Evolutionary conservation across 2,888 invertebrate genomes (phyloP).

Genomic region (Hydroisotoma schaefferi): DNA sequence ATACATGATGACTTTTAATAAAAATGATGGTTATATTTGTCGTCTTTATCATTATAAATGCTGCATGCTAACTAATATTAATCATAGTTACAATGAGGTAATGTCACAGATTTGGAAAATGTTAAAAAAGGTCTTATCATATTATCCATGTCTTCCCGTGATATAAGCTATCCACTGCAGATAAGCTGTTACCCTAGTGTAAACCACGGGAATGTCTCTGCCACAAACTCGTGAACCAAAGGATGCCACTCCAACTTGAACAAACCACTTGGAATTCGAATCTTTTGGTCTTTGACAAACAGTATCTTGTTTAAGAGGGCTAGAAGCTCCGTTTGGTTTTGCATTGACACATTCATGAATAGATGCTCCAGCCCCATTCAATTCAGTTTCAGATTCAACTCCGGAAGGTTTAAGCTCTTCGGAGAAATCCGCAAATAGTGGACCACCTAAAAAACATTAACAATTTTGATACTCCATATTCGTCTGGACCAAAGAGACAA

Average conservation of each 20-base stretch:
- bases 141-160: slow-evolving; percentile 34
- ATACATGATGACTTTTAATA: no score
- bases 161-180: slow-evolving; percentile 39
- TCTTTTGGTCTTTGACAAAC: slow-evolving; percentile 27
- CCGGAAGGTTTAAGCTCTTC: slow-evolving; percentile 6
- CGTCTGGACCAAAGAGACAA: slow-evolving; percentile 3
- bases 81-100: no score
- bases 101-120: no score
- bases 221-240: slow-evolving; percentile 40
- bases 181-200: slow-evolving; percentile 39
- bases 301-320: background rate
- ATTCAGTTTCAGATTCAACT: slow-evolving; percentile 17
- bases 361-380: slow-evolving; percentile 20
- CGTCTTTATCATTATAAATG: no score
- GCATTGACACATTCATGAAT: slow-evolving; percentile 40
- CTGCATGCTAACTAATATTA: no score
- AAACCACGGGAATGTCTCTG: slow-evolving; percentile 34
- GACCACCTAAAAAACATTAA: no score
- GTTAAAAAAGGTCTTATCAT: no score
- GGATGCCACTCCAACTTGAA: slow-evolving; percentile 38
- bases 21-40: no score
- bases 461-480: no score
- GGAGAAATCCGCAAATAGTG: slow-evolving; percentile 35
- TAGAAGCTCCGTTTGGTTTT: slow-evolving; percentile 24
- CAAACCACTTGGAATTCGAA: slow-evolving; percentile 29